Conservation (phyloP, 2,113 vertebrate species). For the Nothocercus julius region DNA sequence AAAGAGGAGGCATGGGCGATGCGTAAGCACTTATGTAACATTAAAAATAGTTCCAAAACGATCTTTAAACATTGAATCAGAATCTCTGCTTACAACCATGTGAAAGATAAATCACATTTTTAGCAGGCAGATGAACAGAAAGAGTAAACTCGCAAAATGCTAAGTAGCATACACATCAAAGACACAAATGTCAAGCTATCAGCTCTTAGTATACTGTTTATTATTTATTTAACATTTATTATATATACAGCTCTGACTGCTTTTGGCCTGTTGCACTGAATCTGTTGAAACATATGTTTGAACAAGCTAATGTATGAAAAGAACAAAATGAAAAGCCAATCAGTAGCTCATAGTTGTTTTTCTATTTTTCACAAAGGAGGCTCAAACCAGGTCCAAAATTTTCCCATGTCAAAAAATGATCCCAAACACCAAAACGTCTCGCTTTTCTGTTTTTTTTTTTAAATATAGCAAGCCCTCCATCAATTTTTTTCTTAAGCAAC, state of each 20-base stretch:
- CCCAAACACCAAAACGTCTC: neutral
- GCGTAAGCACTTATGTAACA: neutral
- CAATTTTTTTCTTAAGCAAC: neutral
- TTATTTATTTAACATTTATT: neutral
- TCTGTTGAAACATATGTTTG: neutral
- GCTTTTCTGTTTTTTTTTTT: neutral
- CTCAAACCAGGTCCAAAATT: neutral
- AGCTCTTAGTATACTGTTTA: neutral
- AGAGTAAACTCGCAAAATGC: neutral
- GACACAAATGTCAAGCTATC: neutral
- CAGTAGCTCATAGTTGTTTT: rapidly evolving
- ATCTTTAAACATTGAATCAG: neutral
- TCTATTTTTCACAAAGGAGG: neutral
- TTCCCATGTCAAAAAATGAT: neutral
- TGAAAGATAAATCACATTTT: neutral
- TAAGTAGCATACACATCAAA: neutral
- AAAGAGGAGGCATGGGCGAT: neutral
- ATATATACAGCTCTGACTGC: neutral
- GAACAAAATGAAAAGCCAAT: neutral
- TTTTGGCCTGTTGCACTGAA: neutral
- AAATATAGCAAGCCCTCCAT: neutral
- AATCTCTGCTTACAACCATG: neutral
- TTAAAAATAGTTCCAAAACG: neutral
- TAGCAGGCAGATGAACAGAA: neutral
- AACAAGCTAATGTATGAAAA: neutral